Base-by-base conservation (phyloP, 2,113 vertebrate genomes). In the Solea senegalensis region DNA sequence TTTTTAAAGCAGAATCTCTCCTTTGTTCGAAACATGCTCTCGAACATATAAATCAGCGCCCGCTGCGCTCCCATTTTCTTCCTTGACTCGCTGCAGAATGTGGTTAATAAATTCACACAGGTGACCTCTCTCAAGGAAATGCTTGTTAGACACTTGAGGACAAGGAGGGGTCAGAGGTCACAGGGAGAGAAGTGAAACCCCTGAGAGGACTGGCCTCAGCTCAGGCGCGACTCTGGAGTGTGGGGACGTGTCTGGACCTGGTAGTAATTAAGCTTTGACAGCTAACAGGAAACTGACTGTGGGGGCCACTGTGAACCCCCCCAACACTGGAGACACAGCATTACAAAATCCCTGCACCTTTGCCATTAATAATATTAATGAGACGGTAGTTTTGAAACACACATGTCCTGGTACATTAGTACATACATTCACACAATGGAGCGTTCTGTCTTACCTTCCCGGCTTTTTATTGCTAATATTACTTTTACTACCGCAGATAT, bases 201-300 rank as follows among this genome's bases (percentile, higher is more conserved):
- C 63, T 59, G 43, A 67, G 41, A 21, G 62, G 26, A 69, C 63
- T 63, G 48, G 9, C 64, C 41, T 41, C 43, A 75, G 59, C 41
- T 41, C 43, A 75, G 59, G 67, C n/a, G 51, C 52, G 69, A 52
- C 76, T 76, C 10, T 16, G 12, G 46, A 59, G 45, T 53, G 12
- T 59, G 51, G 48, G 39, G 75, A 73, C 73, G 76, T 87, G 77
- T 74, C 68, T 78, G 81, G 80, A 84, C 71, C 87, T 91, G 89
- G 80, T 76, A 82, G 73, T 79, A 79, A 88, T 92, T 89, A 87
- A 53, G 80, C 58, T 43, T 60, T 51, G 48, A 64, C 43, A 70
- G 67, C 66, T 12, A 55, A 76, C 59, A 77, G 78, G 83, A 81
- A 76, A 54, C 65, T 46, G 56, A 57, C 27, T 60, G 59, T 72